Evolutionary conservation across 2,113 vertebrate genomes (phyloP).

Genomic region (Parotia lawesii): DNA sequence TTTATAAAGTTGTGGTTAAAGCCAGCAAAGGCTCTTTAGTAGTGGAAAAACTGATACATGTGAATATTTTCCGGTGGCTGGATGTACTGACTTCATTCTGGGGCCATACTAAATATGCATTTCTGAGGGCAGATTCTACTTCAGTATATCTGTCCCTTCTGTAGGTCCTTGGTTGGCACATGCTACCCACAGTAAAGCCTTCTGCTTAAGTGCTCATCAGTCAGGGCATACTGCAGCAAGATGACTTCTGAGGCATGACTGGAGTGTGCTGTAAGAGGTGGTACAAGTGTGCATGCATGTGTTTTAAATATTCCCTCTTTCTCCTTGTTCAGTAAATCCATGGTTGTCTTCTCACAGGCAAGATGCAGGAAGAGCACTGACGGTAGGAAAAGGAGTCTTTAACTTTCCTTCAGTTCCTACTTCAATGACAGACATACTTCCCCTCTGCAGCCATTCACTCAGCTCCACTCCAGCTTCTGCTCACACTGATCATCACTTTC

Average conservation of each 20-base stretch:
- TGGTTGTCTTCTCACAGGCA: not conserved
- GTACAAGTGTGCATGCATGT: not conserved
- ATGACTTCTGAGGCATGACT: not conserved
- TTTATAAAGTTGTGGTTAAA: not conserved
- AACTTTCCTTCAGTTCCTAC: not conserved
- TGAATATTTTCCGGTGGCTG: not conserved
- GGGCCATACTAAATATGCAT: not conserved
- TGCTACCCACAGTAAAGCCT: not conserved
- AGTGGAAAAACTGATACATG: not conserved
- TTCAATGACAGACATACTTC: not conserved
- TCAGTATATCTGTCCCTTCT: not conserved
- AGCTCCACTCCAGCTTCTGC: not conserved
- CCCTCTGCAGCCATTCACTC: not conserved
- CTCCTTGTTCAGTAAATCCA: not conserved
- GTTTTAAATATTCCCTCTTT: not conserved
- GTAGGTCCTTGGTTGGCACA: accelerated
- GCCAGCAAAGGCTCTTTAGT: not conserved
- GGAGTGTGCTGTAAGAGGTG: accelerated
- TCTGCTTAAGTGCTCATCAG: not conserved
- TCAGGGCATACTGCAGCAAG: no score
- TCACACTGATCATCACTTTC: not conserved
- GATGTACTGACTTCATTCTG: not conserved
- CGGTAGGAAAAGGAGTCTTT: not conserved
- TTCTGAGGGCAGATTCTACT: not conserved
- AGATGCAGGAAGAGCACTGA: not conserved